phyloP scores from a whole-genome alignment of 2,113 vertebrate species.

The Calidris pygmaea region DNA sequence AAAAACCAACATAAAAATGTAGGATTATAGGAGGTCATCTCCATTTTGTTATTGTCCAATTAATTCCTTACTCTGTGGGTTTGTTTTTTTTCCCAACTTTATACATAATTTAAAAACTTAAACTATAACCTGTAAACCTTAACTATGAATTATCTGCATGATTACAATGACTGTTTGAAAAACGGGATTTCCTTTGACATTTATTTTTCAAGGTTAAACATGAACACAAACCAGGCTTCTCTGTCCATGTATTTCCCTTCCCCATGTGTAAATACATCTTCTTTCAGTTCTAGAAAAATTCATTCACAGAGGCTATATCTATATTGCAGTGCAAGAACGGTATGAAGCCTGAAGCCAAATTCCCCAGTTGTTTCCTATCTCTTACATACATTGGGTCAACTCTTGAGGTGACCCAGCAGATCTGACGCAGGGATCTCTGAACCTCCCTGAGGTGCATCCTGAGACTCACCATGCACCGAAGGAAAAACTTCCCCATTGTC shows the following conservation, averaged over 20 bases:
- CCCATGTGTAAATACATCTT: background rate
- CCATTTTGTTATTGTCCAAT: background rate
- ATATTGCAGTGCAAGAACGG: background rate
- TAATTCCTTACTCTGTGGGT: background rate
- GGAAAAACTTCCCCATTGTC: background rate
- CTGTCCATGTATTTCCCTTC: background rate
- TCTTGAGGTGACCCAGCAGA: background rate
- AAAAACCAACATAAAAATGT: background rate
- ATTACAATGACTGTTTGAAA: background rate
- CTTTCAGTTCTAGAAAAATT: background rate
- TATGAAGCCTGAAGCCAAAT: background rate
- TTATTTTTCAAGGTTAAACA: background rate
- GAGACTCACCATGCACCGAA: background rate
- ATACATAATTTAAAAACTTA: background rate
- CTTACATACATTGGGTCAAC: background rate
- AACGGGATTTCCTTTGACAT: background rate
- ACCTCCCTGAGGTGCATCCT: background rate
- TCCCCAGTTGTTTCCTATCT: background rate
- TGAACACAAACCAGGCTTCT: background rate
- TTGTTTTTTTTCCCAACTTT: background rate
- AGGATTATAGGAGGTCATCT: background rate
- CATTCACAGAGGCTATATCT: background rate
- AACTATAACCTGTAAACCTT: background rate
- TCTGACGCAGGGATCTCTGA: background rate
- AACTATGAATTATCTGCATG: background rate